Evolutionary conservation across 2,888 invertebrate genomes (phyloP), one percentile per base, ranked within the genome.

Genomic region (Agrochola macilenta): DNA sequence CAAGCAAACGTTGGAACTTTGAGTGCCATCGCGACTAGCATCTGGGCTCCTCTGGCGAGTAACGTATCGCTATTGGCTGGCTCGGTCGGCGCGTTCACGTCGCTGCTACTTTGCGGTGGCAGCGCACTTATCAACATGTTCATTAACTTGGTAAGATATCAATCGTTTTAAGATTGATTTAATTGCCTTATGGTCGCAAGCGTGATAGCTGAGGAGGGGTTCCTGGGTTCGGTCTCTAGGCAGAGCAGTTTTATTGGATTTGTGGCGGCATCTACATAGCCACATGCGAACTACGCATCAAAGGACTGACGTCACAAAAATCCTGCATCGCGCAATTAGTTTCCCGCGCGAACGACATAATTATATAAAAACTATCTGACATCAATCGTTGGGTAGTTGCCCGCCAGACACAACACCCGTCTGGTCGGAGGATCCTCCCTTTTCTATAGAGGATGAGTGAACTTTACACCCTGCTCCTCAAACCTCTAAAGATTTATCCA

Each of bases 21-120:
- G 73, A 97, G 98, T 91, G 98, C 99, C 5, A 98, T 99, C 26
- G 96, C 99, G 74, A 98, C 99, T 2, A 94, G 95, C 66, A 92
- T 99, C 97, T 99, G 99, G 99, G 97, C 98, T 43, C 98, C 99
- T 66, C 97, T 99, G n/a, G 98, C 99, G 85, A 99, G 99, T 89
- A 99, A 99, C 95, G 97, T 99, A 89, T 98, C 98, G 17, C 97
- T 99, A 64, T 97, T 99, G 57, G 96, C 99, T 74, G 98, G 98
- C 69, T 98, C 99, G 0, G 96, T 99, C 20, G 98, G 99, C 5
- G 98, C 99, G n/a, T 97, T 99, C 82, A 95, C 99, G 5, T 99
- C 99, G 4, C 96, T 99, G 54, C 95, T 99, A 78, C 97, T 99
- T 78, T 98, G 99, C 80, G 99, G 99, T 30, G 98, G 99, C 54